These are phyloP conservation scores for Eristalinus aeneus DNA, from an alignment of 2,888 invertebrate species.

Conservation along the genomic window DNA sequence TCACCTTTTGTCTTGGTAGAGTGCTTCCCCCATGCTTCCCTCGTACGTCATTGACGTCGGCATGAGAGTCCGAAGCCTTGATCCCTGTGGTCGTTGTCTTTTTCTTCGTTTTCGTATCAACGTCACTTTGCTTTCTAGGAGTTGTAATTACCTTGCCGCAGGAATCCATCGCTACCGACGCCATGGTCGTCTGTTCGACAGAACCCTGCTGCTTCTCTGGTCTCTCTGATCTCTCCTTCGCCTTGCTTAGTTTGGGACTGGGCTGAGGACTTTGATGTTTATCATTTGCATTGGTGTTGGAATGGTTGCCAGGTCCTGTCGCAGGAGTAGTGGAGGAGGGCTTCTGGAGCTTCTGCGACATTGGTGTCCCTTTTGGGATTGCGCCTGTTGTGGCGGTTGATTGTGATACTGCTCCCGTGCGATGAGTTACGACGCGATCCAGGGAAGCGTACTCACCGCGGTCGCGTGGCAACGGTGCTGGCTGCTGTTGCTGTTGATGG, in stretches of 20 bases:
- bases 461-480: constrained; percentile 63
- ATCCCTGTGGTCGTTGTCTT: constrained; percentile 17
- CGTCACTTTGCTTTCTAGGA: constrained; percentile 31
- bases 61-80: constrained; percentile 50
- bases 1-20: constrained; percentile 54
- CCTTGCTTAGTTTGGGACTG: constrained; percentile 70
- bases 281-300: constrained; percentile 20
- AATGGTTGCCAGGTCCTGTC: background rate
- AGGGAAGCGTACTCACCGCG: constrained; percentile 77
- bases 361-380: constrained; percentile 75
- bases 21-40: constrained; percentile 11
- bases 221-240: constrained; percentile 52
- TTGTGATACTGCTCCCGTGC: constrained; percentile 10
- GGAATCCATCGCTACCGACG: constrained; percentile 35
- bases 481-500: constrained; percentile 40
- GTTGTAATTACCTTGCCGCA: constrained; percentile 53
- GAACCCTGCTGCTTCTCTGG: constrained; percentile 39
- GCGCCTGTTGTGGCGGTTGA: constrained; percentile 76
- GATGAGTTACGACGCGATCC: constrained; percentile 73
- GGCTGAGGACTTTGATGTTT: constrained; percentile 66
- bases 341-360: constrained; percentile 46
- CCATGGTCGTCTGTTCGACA: constrained; percentile 11
- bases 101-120: constrained; percentile 19
- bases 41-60: background rate
- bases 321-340: background rate